These are phyloP conservation scores for Lepisosteus oculatus DNA, from an alignment of 2,113 vertebrate genomes.

Conservation along the genomic window DNA sequence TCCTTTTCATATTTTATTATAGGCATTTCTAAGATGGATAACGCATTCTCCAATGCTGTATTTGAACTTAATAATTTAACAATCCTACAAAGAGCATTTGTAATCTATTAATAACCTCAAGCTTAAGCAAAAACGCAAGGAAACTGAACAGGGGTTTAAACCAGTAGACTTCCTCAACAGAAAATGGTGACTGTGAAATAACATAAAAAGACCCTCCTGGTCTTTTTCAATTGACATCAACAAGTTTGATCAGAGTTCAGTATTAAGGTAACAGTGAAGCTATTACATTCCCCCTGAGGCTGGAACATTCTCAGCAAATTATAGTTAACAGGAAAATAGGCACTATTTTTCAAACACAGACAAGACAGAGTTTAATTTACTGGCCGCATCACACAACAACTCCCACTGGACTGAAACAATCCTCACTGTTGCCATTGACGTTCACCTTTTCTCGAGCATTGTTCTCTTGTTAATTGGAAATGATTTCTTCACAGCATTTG, in stretches of 20 bases:
- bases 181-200: neutral
- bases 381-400: constrained; percentile 17
- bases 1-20: too few species aligned
- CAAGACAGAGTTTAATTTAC: constrained; percentile 30
- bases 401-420: constrained; percentile 21
- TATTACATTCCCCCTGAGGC: constrained; percentile 16
- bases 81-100: too few species aligned
- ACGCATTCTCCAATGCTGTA: too few species aligned
- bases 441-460: constrained; percentile 11
- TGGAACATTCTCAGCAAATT: constrained; percentile 24
- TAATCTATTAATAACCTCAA: too few species aligned
- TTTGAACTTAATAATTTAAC: too few species aligned
- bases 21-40: too few species aligned
- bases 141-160: neutral
- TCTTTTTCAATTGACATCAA: constrained; percentile 3
- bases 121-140: neutral
- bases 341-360: constrained; percentile 20
- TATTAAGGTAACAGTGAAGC: constrained; percentile 1
- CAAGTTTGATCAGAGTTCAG: neutral
- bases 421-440: constrained; percentile 5
- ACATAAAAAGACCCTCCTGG: neutral
- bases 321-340: constrained; percentile 19
- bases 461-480: constrained; percentile 25
- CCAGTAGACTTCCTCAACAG: neutral
- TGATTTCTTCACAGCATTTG: neutral